Base-by-base conservation (phyloP, 2,113 vertebrate genomes). In the Lycocorax pyrrhopterus region DNA sequence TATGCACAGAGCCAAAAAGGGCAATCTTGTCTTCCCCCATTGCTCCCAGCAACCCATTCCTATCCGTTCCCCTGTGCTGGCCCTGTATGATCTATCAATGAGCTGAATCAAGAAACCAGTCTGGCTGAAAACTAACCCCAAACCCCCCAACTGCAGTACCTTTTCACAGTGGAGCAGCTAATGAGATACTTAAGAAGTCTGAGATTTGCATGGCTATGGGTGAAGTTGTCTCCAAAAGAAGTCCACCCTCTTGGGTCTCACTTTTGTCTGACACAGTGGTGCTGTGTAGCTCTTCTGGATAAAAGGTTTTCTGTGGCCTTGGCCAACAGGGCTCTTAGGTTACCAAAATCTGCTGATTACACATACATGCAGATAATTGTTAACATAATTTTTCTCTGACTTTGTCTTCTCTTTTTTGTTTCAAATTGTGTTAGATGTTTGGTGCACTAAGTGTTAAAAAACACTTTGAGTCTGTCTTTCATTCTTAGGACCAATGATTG, bases 1-100 rank as follows among this genome's bases (percentile, higher is more conserved):
- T 87, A 89, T 94, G 86, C 94, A 78, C 73, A 89, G 69, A 89
- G 93, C 93, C 89, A 92, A 89, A 87, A 95, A 90, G 86, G 71
- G 51, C 66, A 87, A 46, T 66, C 74, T 89, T 92, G 69, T 56
- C 73, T 89, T 94, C 87, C n/a, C 55, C 77, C n/a, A 78, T 44
- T 72, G 89, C 84, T 88, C 76, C 32, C 73, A 90, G 80, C 89
- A 87, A 44, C 73, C 72, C 49, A 29, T 94, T 93, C 89, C 69
- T 77, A 27, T 89, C 81, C 68, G 39, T 81, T 93, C 25, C 16
- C 25, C 30, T 67, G 35, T 78, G 60, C 80, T 72, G 74, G 47
- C 49, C 60, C 62, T 44, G 1, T 59, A 3, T 20, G 30, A 80
- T 74, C 20, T 4, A 25, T 74, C 43, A 66, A 21, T 25, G 53